Conservation (phyloP, 2,113 vertebrate species). For the Hepsetus odoe region DNA sequence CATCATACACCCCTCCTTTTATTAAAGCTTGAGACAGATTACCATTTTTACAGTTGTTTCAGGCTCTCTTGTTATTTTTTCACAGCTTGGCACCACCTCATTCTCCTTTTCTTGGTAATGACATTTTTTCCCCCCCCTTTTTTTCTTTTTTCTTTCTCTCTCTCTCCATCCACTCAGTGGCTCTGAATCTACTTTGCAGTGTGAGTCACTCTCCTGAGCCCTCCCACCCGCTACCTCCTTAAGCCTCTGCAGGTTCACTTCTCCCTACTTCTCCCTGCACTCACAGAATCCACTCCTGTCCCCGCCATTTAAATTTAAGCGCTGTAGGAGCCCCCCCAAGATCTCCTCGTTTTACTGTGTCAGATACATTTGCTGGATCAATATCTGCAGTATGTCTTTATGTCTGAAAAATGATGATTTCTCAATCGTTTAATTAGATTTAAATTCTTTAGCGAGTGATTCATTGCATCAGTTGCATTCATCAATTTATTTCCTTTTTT, state of each 20-base stretch:
- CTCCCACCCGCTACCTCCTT: slow-evolving; percentile 34
- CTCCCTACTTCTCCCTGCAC: background rate
- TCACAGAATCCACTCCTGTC: background rate
- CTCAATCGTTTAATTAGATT: too few relatives aligned
- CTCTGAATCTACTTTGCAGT: slow-evolving; percentile 28
- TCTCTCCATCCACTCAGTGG: slow-evolving; percentile 5
- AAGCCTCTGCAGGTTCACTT: slow-evolving; percentile 25
- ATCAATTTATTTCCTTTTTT: too few relatives aligned
- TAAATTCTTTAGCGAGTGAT: background rate
- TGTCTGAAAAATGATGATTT: too few relatives aligned
- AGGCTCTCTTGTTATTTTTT: slow-evolving; percentile 36
- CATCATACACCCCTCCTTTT: slow-evolving; percentile 32
- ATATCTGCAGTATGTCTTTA: background rate
- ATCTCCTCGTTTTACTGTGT: background rate
- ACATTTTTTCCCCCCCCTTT: background rate
- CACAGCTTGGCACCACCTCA: background rate
- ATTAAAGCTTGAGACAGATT: slow-evolving; percentile 36
- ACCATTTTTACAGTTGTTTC: slow-evolving; percentile 41
- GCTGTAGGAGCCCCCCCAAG: background rate
- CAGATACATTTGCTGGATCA: background rate
- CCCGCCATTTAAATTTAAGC: slow-evolving; percentile 3
- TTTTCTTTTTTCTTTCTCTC: background rate
- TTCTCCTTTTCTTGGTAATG: background rate
- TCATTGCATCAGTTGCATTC: background rate
- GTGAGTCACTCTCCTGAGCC: slow-evolving; percentile 29